Base-by-base conservation (phyloP, 2,888 invertebrate genomes). In the Andrena hattorfiana region DNA sequence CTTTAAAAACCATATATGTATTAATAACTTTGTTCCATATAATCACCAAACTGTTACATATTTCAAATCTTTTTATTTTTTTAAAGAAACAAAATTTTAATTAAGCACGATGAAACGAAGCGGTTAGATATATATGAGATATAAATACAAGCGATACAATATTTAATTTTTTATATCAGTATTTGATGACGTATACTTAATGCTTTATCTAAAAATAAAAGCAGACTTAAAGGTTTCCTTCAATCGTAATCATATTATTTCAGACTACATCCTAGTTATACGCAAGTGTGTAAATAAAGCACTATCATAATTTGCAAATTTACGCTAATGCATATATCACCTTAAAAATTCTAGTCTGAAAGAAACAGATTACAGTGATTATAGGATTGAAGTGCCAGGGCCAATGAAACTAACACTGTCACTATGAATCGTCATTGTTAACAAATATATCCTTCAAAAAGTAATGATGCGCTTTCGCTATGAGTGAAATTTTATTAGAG, bases 131-230 rank as follows among this genome's bases (percentile, higher is more conserved):
- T 84, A 80, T 85, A 85, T 76, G 66, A 78, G 69, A 84, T 60
- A 84, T 60, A 66, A 83, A 86, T 82, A 71, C 60, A 63, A 76
- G 72, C 66, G 60, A 78, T 70, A 84, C 81, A 77, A 84, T 85
- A 88, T 86, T 87, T 88, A 88, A 77, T 88, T 88, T 88, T 88
- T 82, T 85, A 88, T 77, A 79, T 86, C 76, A 77, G 67, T 83
- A 87, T 82, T 77, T 35, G 26, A 76, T 60, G 67, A 83, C 78
- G 80, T 76, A 77, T 85, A 86, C 28, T 83, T 78, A 69, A 77
- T 66, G 42, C 63, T 83, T 84, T 77, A 76, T 35, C 60, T 67
- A 35, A 54, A 67, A 54, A 26, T 56, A 49, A 62, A 26, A 62
- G 69, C 42, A 63, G 20, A 66, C 16, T 76, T 64, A 59, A 81